These are phyloP conservation scores for Archilochus colubris DNA, from an alignment of 2,113 vertebrate genomes.

Conservation along the genomic window DNA sequence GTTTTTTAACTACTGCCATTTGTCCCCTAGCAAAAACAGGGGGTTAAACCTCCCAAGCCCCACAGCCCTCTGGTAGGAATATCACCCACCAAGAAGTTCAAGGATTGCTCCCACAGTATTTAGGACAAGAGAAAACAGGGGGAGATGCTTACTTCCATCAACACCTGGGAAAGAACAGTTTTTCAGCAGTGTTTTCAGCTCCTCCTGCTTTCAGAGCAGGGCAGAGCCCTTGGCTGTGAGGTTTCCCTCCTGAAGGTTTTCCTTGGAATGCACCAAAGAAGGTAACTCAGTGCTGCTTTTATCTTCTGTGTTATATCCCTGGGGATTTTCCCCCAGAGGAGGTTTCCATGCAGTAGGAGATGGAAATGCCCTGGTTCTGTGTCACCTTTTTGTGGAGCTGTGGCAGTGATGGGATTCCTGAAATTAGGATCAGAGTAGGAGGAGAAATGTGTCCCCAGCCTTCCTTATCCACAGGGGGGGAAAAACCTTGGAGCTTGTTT, in stretches of 20 bases:
- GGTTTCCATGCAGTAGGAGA: not conserved
- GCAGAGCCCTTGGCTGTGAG: not conserved
- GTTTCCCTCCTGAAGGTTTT: not conserved
- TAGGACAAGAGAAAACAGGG: not conserved
- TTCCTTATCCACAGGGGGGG: not conserved
- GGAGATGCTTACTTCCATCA: not conserved
- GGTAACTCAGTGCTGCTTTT: not conserved
- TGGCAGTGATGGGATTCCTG: not conserved
- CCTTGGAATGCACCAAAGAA: not conserved
- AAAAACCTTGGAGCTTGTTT: not conserved
- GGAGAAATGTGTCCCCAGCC: not conserved
- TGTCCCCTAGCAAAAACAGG: conserved; percentile 46
- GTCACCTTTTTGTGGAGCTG: not conserved
- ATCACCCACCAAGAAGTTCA: not conserved
- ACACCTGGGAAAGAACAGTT: not conserved
- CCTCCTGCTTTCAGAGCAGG: not conserved
- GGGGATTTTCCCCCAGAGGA: rapidly evolving
- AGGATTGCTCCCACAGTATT: not conserved
- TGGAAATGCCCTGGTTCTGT: rapidly evolving
- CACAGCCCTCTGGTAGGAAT: conserved; percentile 3
- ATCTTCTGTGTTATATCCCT: not conserved
- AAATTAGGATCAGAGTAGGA: not conserved
- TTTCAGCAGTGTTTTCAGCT: not conserved
- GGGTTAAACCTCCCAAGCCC: not conserved
- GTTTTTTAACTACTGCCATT: not conserved